A percentile compares a stretch with the other conserved stretches of the same genome.
phyloP scores from a whole-genome alignment of 2,888 invertebrate genomes.

The Mactromeris polynyma region DNA sequence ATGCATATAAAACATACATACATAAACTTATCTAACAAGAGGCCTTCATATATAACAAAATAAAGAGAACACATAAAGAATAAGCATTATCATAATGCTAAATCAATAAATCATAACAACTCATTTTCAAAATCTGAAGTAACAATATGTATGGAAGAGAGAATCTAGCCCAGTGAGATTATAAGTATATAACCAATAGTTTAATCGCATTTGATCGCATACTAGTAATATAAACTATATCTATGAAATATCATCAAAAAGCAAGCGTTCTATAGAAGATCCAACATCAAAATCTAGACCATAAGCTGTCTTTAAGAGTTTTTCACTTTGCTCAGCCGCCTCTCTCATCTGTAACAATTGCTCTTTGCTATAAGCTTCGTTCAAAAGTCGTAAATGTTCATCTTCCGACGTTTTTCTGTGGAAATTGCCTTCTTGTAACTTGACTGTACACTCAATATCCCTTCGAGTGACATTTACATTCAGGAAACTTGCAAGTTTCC shows the following conservation, averaged over 20 bases:
- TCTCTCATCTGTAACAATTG: not conserved
- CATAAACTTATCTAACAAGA: too few species aligned
- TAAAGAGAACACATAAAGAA: too few species aligned
- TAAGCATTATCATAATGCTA: too few species aligned
- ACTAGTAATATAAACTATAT: too few species aligned
- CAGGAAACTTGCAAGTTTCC: slow-evolving; percentile 19
- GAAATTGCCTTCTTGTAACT: slow-evolving; percentile 36
- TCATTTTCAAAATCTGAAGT: too few species aligned
- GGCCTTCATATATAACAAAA: too few species aligned
- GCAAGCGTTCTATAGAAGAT: not conserved
- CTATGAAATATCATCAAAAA: not conserved
- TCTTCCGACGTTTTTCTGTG: slow-evolving; percentile 2
- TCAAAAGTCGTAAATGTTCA: not conserved
- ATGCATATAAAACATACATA: too few species aligned
- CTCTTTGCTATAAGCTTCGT: not conserved
- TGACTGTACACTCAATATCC: slow-evolving; percentile 26
- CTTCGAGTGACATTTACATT: not conserved
- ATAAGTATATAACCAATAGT: too few species aligned
- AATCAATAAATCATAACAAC: too few species aligned
- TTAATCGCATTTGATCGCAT: too few species aligned
- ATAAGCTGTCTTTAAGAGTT: not conserved
- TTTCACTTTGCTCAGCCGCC: not conserved
- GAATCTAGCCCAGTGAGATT: too few species aligned
- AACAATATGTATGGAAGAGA: too few species aligned
- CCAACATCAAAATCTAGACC: slow-evolving; percentile 8